phyloP scores from a whole-genome alignment of 1,140 invertebrate genomes.

The Elymnias hypermnestra region DNA sequence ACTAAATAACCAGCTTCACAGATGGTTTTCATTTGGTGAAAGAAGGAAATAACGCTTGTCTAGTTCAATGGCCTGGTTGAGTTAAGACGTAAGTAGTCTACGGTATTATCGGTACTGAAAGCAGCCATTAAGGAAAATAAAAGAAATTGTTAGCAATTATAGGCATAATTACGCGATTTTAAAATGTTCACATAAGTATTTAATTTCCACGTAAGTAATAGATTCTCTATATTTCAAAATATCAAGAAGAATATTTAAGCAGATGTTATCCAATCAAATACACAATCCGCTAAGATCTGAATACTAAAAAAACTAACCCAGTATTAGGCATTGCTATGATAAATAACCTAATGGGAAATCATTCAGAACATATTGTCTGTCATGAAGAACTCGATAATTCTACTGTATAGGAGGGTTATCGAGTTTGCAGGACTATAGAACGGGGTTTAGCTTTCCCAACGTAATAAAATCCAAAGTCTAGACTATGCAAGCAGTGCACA shows the following conservation, averaged over 20 bases:
- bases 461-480: slow-evolving; percentile 22
- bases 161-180: not conserved
- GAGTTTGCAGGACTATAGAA: not conserved
- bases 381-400: not conserved
- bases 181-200: no score
- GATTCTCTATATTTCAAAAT: no score
- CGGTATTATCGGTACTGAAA: slow-evolving; percentile 14
- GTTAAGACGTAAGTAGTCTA: slow-evolving; percentile 14
- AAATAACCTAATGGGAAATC: no score
- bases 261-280: no score
- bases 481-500: slow-evolving; percentile 23
- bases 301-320: no score
- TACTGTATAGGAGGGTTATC: no score
- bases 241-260: no score
- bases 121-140: slow-evolving; percentile 10
- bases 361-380: not conserved
- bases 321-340: no score
- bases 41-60: slow-evolving; percentile 52
- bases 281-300: no score
- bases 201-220: no score
- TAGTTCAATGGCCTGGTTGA: slow-evolving; percentile 41
- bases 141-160: not conserved
- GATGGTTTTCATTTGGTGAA: slow-evolving; percentile 42
- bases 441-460: not conserved
- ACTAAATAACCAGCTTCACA: slow-evolving; percentile 24